These are phyloP conservation scores for Syngnathus floridae DNA, from an alignment of 2,113 vertebrate genomes.

Conservation along the genomic window DNA sequence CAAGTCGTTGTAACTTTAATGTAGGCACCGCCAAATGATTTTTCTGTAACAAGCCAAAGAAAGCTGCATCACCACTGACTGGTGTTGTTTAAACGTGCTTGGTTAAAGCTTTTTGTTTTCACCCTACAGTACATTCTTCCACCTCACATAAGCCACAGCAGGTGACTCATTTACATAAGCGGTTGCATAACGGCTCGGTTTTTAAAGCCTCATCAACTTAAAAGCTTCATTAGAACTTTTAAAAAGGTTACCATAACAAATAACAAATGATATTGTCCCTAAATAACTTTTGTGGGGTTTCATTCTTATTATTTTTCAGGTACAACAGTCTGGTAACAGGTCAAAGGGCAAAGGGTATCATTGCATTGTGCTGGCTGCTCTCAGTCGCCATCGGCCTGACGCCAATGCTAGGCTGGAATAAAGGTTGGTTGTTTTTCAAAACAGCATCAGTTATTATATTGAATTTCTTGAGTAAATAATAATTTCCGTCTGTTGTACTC, in stretches of 20 bases:
- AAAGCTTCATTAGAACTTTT: neutral
- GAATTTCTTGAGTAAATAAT: too few relatives aligned
- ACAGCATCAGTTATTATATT: too few relatives aligned
- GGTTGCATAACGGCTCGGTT: conserved; percentile 26
- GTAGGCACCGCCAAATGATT: too few relatives aligned
- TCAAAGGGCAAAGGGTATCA: conserved; percentile 82
- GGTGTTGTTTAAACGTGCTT: neutral
- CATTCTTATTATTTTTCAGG: conserved; percentile 61
- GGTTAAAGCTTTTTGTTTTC: neutral
- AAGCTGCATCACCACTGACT: neutral
- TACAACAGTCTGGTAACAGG: conserved; percentile 90
- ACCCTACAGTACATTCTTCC: conserved; percentile 9
- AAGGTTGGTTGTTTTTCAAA: conserved; percentile 20
- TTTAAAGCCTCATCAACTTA: conserved; percentile 5
- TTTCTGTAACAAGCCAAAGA: neutral
- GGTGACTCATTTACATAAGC: conserved; percentile 40
- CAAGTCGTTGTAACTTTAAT: neutral
- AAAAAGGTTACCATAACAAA: neutral
- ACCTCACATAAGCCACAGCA: conserved; percentile 37
- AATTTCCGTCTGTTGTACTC: neutral
- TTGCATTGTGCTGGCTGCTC: conserved; percentile 88
- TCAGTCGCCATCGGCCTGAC: conserved; percentile 89
- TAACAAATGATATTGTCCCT: neutral
- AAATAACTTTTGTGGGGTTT: neutral
- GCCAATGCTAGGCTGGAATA: conserved; percentile 92